These are phyloP conservation scores for Scaeva pyrastri DNA, from an alignment of 2,888 invertebrate species.

Conservation along the genomic window DNA sequence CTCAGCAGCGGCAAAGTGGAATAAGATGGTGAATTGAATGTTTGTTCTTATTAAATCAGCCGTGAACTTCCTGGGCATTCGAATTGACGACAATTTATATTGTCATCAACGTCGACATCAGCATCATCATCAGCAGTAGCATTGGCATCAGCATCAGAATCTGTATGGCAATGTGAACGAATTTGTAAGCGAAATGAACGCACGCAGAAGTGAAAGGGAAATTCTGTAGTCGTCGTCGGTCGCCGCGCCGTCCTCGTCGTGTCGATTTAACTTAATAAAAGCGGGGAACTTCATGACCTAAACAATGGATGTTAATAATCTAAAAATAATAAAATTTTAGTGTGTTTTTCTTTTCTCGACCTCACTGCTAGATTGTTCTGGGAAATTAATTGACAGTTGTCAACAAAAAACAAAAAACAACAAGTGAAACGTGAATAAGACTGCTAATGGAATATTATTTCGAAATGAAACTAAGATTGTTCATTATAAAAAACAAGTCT, in stretches of 20 bases:
- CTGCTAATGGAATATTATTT: constrained; percentile 43
- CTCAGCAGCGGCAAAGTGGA: constrained; percentile 36
- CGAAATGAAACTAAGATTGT: constrained; percentile 34
- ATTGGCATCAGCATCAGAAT: neutral
- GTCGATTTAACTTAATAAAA: constrained; percentile 55
- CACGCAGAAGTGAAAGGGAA: constrained; percentile 32
- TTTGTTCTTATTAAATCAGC: constrained; percentile 46
- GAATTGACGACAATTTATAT: constrained; percentile 57
- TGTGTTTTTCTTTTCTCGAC: neutral
- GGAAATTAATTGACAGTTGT: constrained; percentile 48
- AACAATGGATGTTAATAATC: constrained; percentile 45
- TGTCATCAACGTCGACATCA: constrained; percentile 9
- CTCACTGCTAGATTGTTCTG: neutral
- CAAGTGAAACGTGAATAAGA: constrained; percentile 36
- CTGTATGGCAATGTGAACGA: neutral
- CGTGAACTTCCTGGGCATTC: constrained; percentile 48
- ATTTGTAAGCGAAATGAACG: neutral
- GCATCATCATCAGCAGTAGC: neutral
- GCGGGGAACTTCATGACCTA: constrained; percentile 51
- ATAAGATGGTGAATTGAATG: constrained; percentile 39
- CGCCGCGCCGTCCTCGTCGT: too few relatives aligned
- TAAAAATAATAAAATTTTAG: constrained; percentile 21
- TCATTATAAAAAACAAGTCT: too few relatives aligned
- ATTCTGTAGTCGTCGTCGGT: constrained; percentile 27
- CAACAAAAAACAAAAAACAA: too few relatives aligned